phyloP scores from a whole-genome alignment of 2,888 invertebrate genomes.

The Subacronicta megacephala region DNA sequence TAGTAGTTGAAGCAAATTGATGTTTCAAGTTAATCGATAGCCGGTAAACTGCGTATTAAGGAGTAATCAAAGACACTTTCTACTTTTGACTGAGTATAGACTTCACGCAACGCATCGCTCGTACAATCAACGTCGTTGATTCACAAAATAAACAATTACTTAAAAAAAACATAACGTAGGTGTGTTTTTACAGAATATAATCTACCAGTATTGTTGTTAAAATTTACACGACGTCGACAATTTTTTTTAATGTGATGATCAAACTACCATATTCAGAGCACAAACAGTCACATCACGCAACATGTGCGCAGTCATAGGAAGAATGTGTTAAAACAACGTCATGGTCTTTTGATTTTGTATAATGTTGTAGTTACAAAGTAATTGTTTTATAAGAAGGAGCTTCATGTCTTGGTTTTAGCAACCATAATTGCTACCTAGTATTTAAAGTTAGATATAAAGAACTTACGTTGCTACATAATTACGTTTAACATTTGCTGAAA shows the following conservation, averaged over 20 bases:
- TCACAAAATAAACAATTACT: constrained; percentile 14
- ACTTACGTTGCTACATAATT: constrained; percentile 9
- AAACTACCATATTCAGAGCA: constrained; percentile 73
- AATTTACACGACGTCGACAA: constrained; percentile 61
- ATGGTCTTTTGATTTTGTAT: constrained; percentile 49
- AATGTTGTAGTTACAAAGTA: constrained; percentile 37
- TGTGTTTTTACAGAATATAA: constrained; percentile 27
- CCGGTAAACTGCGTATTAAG: constrained; percentile 5
- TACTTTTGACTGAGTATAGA: constrained; percentile 10
- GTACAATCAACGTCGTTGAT: background rate
- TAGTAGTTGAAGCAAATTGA: constrained; percentile 28
- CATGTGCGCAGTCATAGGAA: constrained; percentile 52
- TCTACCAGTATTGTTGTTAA: constrained; percentile 22
- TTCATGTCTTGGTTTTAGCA: constrained; percentile 40
- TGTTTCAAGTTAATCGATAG: constrained; percentile 12
- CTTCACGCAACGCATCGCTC: constrained; percentile 36
- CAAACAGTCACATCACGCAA: constrained; percentile 65
- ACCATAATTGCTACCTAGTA: constrained; percentile 5
- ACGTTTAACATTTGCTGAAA: background rate
- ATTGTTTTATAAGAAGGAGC: constrained; percentile 45
- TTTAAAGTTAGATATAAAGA: constrained; percentile 8
- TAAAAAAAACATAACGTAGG: constrained; percentile 2
- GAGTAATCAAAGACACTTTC: constrained; percentile 42
- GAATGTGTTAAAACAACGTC: constrained; percentile 45
- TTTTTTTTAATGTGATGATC: constrained; percentile 62